phyloP scores from a whole-genome alignment of 2,888 invertebrate species.

The Melolontha melolontha region DNA sequence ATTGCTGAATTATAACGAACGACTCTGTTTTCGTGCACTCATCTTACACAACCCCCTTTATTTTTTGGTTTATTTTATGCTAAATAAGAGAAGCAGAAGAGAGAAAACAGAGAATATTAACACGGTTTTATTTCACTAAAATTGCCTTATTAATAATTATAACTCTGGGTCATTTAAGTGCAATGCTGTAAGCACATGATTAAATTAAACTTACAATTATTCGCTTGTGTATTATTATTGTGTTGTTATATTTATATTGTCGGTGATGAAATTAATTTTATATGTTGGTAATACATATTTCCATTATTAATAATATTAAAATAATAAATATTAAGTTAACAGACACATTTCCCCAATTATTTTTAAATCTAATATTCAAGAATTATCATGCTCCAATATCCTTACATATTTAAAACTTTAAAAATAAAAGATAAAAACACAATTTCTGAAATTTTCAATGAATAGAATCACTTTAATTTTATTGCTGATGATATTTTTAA shows the following conservation, averaged over 20 bases:
- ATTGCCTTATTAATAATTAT: slow-evolving; percentile 32
- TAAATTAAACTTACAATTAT: neutral
- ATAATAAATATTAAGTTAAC: too few species aligned
- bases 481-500: slow-evolving; percentile 8
- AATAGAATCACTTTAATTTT: slow-evolving; percentile 1
- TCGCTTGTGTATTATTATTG: slow-evolving; percentile 28
- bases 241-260: slow-evolving; percentile 12
- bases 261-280: slow-evolving; percentile 6
- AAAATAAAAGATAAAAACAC: neutral
- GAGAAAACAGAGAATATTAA: slow-evolving; percentile 39
- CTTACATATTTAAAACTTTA: too few species aligned
- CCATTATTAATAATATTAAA: too few species aligned
- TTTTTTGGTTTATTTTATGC: slow-evolving; percentile 18
- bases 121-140: slow-evolving; percentile 12
- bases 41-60: neutral
- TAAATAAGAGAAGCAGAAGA: neutral
- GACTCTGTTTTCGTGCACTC: slow-evolving; percentile 36
- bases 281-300: neutral
- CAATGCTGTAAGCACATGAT: slow-evolving; percentile 6
- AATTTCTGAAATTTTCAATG: neutral
- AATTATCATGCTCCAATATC: too few species aligned
- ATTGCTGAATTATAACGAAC: slow-evolving; percentile 29
- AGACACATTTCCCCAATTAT: too few species aligned
- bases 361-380: too few species aligned
- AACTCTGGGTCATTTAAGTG: neutral